Conservation (phyloP, 2,113 vertebrate genomes). For the Hylia prasina region DNA sequence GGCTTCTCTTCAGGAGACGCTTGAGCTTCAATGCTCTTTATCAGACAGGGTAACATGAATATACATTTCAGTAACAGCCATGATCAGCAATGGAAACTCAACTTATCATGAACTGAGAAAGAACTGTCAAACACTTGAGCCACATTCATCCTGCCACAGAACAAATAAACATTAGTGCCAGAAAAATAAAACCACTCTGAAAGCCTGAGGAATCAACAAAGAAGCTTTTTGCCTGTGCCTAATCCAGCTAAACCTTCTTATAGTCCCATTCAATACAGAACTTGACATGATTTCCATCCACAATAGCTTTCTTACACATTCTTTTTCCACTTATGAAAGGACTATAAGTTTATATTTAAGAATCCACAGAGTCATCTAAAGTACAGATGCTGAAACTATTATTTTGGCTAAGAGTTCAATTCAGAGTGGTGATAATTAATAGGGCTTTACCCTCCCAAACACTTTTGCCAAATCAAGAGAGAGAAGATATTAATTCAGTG, state of each 20-base stretch:
- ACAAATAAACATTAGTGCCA: constrained; percentile 13
- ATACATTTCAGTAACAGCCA: background rate
- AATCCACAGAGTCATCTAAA: background rate
- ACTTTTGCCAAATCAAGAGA: background rate
- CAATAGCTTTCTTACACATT: background rate
- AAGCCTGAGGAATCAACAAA: constrained; percentile 30
- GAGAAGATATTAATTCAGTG: background rate
- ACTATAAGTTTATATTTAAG: background rate
- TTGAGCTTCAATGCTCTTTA: background rate
- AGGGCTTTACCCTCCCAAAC: background rate
- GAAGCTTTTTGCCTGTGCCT: constrained; percentile 1
- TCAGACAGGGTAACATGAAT: background rate
- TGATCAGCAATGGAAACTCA: background rate
- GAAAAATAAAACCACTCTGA: constrained; percentile 23
- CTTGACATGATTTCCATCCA: background rate
- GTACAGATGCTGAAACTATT: background rate
- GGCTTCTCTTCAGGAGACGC: background rate
- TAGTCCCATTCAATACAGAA: background rate
- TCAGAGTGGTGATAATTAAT: background rate
- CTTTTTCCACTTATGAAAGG: background rate
- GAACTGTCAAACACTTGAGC: background rate
- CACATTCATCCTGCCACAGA: background rate
- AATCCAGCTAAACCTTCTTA: constrained; percentile 45
- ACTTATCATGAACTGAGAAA: background rate
- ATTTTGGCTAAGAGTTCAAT: background rate